These are phyloP conservation scores for Chiloscyllium plagiosum DNA, from an alignment of 2,113 vertebrate species.

Conservation along the genomic window DNA sequence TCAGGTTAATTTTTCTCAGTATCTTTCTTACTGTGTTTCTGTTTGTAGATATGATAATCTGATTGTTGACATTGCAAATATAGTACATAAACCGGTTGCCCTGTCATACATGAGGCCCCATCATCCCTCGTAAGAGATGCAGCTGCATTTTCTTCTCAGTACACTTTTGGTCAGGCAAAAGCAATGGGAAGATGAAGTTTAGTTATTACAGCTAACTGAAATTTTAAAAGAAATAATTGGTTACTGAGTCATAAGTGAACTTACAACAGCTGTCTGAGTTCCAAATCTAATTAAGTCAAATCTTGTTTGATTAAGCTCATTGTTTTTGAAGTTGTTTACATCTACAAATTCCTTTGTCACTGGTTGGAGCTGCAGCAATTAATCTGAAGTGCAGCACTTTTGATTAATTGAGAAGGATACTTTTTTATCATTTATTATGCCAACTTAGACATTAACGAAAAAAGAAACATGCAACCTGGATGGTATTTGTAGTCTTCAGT, in stretches of 20 bases:
- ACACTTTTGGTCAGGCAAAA: neutral
- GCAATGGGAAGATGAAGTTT: neutral
- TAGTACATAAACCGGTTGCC: neutral
- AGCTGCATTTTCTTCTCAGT: neutral
- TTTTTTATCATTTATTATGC: neutral
- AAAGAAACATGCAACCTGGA: neutral
- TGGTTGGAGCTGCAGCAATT: neutral
- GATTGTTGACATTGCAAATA: neutral
- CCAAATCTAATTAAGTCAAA: slow-evolving; percentile 6
- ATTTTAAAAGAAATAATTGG: neutral
- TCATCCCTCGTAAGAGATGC: neutral
- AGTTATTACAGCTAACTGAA: neutral
- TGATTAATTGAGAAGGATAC: slow-evolving; percentile 7
- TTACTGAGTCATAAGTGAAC: neutral
- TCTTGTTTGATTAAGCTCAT: neutral
- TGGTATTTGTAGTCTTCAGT: neutral
- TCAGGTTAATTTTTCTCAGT: neutral
- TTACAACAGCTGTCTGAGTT: neutral
- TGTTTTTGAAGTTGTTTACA: slow-evolving; percentile 15
- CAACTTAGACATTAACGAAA: neutral
- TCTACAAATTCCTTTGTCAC: neutral
- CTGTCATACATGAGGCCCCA: neutral
- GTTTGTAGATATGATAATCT: neutral
- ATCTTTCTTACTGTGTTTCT: neutral
- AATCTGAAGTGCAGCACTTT: neutral